These are phyloP conservation scores for Thera britannica DNA, from an alignment of 2,888 invertebrate genomes.

Conservation along the genomic window DNA sequence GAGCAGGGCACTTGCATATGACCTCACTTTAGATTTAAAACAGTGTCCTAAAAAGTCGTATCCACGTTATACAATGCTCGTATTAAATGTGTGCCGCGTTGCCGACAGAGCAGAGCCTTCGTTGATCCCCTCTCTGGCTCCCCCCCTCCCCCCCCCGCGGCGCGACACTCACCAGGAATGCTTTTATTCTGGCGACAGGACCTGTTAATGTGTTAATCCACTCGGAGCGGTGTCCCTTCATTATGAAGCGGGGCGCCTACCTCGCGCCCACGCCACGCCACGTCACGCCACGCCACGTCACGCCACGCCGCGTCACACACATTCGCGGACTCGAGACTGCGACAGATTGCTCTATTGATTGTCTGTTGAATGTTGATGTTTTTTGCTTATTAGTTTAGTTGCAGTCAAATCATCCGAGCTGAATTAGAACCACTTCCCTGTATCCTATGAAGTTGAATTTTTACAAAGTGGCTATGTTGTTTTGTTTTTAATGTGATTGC, in stretches of 20 bases:
- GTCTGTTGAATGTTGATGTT: no score
- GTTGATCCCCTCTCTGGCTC: not conserved
- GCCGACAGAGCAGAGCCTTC: conserved; percentile 6
- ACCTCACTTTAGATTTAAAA: not conserved
- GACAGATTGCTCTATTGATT: not conserved
- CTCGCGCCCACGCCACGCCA: conserved; percentile 41
- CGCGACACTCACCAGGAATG: conserved; percentile 70
- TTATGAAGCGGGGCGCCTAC: conserved; percentile 56
- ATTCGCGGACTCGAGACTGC: conserved; percentile 31
- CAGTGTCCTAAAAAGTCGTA: conserved; percentile 6
- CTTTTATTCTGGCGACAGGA: conserved; percentile 75
- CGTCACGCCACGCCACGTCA: not conserved
- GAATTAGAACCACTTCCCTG: no score
- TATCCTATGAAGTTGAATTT: no score
- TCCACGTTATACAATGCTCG: conserved; percentile 11
- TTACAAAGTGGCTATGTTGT: no score
- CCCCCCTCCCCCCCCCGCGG: conserved; percentile 11
- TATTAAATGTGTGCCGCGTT: conserved; percentile 10
- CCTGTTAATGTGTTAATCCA: conserved; percentile 82
- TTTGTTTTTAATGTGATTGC: no score
- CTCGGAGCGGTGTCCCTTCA: conserved; percentile 74
- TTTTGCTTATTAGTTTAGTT: no score
- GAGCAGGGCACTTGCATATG: no score
- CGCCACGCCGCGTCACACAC: not conserved
- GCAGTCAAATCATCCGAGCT: no score